Evolutionary conservation across 2,888 invertebrate species (phyloP), one percentile per base, ranked within the genome.

Genomic region (Hirudinaria manillensis): DNA sequence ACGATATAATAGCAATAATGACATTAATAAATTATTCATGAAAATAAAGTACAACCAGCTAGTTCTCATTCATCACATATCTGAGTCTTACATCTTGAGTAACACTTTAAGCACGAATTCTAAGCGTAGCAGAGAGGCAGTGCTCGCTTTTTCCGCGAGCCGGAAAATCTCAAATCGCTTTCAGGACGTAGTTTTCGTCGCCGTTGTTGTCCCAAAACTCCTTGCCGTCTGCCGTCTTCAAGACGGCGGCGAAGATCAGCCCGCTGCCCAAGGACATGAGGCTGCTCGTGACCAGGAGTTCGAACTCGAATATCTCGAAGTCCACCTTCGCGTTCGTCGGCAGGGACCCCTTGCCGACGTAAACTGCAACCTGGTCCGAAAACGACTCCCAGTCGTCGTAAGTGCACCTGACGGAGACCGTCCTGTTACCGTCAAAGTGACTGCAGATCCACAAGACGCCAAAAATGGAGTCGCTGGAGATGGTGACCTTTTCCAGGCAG

Each of bases 311-410:
- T 27, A 61, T 29, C n/a, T 61, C 61, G 13, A 61, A 29, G 7
- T 27, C 24, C 24, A 29, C 61, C 24, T 61, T 29, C 24, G 24
- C n/a, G 10, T 19, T 29, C 29, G 19, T 61, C 24, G 24, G 36
- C 2, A 68, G n/a, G 32, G 29, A 34, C n/a, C 34, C 36, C 36
- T 68, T 32, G 10, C 68, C 68, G 34, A 68, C 32, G 21, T 68
- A 68, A 68, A 29, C 32, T 1, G 68, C 36, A 36, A 1, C 36
- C n/a, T 29, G 32, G 36, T 68, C 68, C 4, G 68, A 68, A 36
- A 29, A 34, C 1, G 68, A 29, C n/a, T n/a, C n/a, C 68, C 68
- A 68, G 36, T 34, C 36, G 36, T 68, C 68, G 68, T 68, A 34
- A 16, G 32, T 68, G 68, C 36, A 7, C 10, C 68, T 24, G 32